These are phyloP conservation scores for Hydropotes inermis DNA, from an alignment of 2,113 vertebrate genomes.

Conservation along the genomic window DNA sequence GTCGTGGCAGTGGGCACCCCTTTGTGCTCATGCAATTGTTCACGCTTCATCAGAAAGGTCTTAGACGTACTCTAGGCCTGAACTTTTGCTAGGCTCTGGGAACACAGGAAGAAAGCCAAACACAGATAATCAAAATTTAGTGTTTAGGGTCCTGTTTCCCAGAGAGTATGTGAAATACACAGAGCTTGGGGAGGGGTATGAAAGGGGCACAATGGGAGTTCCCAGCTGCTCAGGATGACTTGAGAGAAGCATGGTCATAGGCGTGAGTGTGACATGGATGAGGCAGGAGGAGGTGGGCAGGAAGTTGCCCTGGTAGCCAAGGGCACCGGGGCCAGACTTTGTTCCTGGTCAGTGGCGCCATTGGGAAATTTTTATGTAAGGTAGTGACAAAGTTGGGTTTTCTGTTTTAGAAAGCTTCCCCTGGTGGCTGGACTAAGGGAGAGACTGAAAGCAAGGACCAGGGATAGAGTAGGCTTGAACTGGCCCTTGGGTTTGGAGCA, in stretches of 20 bases:
- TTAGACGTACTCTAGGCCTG: neutral
- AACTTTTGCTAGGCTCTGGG: neutral
- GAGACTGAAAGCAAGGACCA: neutral
- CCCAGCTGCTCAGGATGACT: neutral
- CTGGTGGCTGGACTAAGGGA: neutral
- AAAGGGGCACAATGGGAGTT: neutral
- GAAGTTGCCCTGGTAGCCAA: neutral
- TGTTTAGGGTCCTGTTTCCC: neutral
- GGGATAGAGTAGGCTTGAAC: neutral
- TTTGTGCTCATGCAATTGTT: neutral
- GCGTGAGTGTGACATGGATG: neutral
- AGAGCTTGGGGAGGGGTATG: neutral
- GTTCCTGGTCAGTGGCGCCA: neutral
- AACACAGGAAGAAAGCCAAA: constrained; percentile 13
- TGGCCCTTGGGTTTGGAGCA: neutral
- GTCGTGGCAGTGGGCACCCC: neutral
- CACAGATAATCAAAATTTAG: neutral
- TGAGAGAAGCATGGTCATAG: neutral
- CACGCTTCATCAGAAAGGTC: neutral
- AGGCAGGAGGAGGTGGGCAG: neutral
- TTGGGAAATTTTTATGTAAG: neutral
- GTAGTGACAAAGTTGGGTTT: neutral
- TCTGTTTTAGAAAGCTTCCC: constrained; percentile 20
- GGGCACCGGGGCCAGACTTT: neutral
- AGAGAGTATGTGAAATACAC: neutral